Percentiles rank a stretch among this genome's conserved stretches.
Conservation (phyloP, 1,140 invertebrate genomes). For the Trissolcus basalis region DNA sequence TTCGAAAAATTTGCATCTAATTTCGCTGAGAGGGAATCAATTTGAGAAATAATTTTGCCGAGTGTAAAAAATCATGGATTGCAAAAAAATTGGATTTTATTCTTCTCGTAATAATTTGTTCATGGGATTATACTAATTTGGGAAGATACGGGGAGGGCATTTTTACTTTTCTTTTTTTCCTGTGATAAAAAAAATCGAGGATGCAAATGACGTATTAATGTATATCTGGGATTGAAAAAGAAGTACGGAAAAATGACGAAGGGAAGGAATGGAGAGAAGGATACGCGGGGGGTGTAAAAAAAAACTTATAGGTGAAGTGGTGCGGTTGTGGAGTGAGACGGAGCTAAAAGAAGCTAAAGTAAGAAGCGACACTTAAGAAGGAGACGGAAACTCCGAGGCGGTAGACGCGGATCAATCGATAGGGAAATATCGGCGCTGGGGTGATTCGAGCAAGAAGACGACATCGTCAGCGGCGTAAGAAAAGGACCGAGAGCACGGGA, state of each 20-base stretch:
- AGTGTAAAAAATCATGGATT: too few relatives aligned
- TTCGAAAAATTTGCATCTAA: too few relatives aligned
- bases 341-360: conserved; percentile 10
- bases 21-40: too few relatives aligned
- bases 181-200: too few relatives aligned
- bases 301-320: conserved; percentile 52
- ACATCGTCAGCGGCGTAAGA: conserved; percentile 15
- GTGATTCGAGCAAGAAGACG: conserved; percentile 60
- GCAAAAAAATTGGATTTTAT: too few relatives aligned
- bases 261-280: conserved; percentile 11
- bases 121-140: too few relatives aligned
- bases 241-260: conserved; percentile 30
- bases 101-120: too few relatives aligned
- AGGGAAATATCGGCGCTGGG: conserved; percentile 72
- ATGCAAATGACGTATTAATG: too few relatives aligned
- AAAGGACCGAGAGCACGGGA: conserved; percentile 40
- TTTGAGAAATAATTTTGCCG: too few relatives aligned
- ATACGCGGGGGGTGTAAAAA: conserved; percentile 38
- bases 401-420: conserved; percentile 72
- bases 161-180: too few relatives aligned
- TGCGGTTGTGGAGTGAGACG: conserved; percentile 41
- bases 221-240: conserved; percentile 31
- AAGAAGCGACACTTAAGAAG: conserved; percentile 52
- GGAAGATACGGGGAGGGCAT: too few relatives aligned
- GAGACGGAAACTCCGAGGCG: conserved; percentile 49